Base-by-base conservation (phyloP, 2,888 invertebrate genomes). In the Erpobdella octoculata region DNA sequence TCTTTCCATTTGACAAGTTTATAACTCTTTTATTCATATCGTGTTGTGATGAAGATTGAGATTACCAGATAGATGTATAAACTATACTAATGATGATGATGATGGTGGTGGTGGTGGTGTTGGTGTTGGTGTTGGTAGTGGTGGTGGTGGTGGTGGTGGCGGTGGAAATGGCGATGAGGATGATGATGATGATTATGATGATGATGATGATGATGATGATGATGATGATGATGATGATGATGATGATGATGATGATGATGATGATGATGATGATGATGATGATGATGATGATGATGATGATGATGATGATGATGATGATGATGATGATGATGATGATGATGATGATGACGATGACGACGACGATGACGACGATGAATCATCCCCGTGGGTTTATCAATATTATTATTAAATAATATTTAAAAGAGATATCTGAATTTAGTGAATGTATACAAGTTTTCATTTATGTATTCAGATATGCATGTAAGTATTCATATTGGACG, bases 381-480 rank as follows among this genome's bases (percentile, higher is more conserved):
- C 15, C 15, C 15, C 15, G 46, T 46, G 46, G 46, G 15, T n/a
- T 46, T n/a, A 15, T n/a, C n/a, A 15, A 15, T n/a, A 15, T n/a
- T 46, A 15, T 46, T n/a, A 15, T n/a, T 46, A 15, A 15, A 15
- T 46, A 15, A 15, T n/a, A 15, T n/a, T 46, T n/a, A 15, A 15
- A 15, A 15, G 15, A 15, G 15, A 15, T 46, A 15, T 46, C 46
- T 46, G 15, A 15, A 31, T 15, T 61, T 18, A 31, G 15, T 61
- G 61, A 31, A 28, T 61, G n/a, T 68, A 68, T 68, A 46, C 53
- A 68, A 53, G 31, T 68, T 53, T 68, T 25, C 53, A 68, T 68
- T 25, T 68, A 68, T 68, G 31, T 68, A 68, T 68, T 25, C 53
- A 68, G 46, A 46, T 68, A 68, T 68, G 31, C 53, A 68, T 68